phyloP scores from a whole-genome alignment of 2,888 invertebrate genomes.

The Melinaea menophilus region DNA sequence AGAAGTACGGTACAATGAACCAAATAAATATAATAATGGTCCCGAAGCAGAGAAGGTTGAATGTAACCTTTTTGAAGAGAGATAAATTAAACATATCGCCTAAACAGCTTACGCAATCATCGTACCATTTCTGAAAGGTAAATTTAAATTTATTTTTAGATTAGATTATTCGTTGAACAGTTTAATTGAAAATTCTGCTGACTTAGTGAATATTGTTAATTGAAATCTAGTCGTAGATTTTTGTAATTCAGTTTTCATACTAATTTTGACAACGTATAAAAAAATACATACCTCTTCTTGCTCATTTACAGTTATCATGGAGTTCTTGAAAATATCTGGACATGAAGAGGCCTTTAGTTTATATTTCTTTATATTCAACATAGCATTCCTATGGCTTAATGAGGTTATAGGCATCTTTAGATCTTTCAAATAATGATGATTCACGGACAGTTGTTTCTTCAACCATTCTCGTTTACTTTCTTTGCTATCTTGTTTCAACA shows the following conservation, averaged over 20 bases:
- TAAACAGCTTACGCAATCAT: slow-evolving; percentile 57
- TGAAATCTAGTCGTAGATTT: background rate
- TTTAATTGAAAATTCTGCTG: background rate
- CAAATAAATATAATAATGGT: slow-evolving; percentile 94
- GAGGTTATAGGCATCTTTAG: slow-evolving; percentile 87
- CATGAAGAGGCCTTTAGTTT: slow-evolving; percentile 91
- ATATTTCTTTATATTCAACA: slow-evolving; percentile 89
- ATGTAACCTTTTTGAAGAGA: slow-evolving; percentile 86
- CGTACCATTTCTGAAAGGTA: slow-evolving; percentile 64
- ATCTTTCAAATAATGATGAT: slow-evolving; percentile 85
- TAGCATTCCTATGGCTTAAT: slow-evolving; percentile 91
- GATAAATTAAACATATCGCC: slow-evolving; percentile 83
- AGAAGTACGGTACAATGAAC: slow-evolving; percentile 97
- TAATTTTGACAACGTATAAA: background rate
- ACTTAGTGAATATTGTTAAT: background rate
- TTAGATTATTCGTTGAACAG: no score
- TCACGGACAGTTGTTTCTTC: slow-evolving; percentile 71
- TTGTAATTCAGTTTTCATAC: background rate
- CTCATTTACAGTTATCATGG: slow-evolving; percentile 90
- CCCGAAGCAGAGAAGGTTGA: slow-evolving; percentile 88
- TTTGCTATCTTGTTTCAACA: slow-evolving; percentile 61
- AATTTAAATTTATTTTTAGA: background rate
- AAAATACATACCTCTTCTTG: slow-evolving; percentile 82
- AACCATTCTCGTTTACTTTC: slow-evolving; percentile 69
- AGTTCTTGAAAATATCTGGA: slow-evolving; percentile 93